phyloP scores from a whole-genome alignment of 2,797 vertebrate genomes.

The Falco columbarius region DNA sequence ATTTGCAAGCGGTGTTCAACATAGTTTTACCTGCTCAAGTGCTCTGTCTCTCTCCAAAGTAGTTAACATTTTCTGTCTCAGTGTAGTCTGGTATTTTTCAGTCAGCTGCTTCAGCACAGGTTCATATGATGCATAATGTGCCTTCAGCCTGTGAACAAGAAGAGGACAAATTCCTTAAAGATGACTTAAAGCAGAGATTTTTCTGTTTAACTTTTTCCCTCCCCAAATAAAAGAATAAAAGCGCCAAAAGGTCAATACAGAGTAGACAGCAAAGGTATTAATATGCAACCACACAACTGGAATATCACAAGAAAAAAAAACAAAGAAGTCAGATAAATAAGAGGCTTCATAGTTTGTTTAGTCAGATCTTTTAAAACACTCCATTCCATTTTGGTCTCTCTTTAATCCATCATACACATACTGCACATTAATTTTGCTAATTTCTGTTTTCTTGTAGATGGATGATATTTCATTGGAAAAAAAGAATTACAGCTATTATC shows the following conservation, averaged over 20 bases:
- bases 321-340: not conserved
- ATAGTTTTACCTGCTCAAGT: slow-evolving; percentile 74
- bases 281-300: not conserved
- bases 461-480: not conserved
- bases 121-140: slow-evolving; percentile 84
- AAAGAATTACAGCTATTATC: not conserved
- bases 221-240: not conserved
- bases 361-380: not conserved
- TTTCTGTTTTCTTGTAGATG: not conserved
- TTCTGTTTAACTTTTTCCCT: not conserved
- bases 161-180: not conserved
- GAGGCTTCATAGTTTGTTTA: not conserved
- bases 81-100: slow-evolving; percentile 83
- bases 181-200: slow-evolving; percentile 16
- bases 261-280: not conserved
- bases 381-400: not conserved
- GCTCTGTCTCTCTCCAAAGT: slow-evolving; percentile 84
- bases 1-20: not conserved
- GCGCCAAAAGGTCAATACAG: slow-evolving; percentile 17
- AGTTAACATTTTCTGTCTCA: slow-evolving; percentile 84
- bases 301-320: not conserved
- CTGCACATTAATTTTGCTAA: not conserved
- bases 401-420: not conserved
- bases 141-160: slow-evolving; percentile 79
- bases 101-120: slow-evolving; percentile 80